These are phyloP conservation scores for Amiota communis DNA, from an alignment of 2,888 invertebrate genomes.

Conservation along the genomic window DNA sequence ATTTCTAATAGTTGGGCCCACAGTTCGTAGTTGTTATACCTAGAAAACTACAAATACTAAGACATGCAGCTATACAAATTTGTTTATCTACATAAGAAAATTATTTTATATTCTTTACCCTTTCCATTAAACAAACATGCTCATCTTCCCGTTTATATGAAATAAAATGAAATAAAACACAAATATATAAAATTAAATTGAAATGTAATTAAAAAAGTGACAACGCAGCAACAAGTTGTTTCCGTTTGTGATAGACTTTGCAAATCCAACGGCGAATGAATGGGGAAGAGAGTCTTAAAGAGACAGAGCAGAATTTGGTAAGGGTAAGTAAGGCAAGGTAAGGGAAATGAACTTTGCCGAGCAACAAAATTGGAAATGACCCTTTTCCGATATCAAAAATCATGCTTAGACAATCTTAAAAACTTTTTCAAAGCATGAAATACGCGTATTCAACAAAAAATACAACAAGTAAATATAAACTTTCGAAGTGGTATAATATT, in stretches of 20 bases:
- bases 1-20: too few relatives aligned
- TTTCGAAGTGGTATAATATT: not conserved
- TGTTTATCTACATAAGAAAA: too few relatives aligned
- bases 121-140: too few relatives aligned
- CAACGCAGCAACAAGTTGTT: slow-evolving; percentile 55
- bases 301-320: not conserved
- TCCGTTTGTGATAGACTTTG: slow-evolving; percentile 47
- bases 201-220: slow-evolving; percentile 27
- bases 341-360: not conserved
- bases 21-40: too few relatives aligned
- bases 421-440: slow-evolving; percentile 50
- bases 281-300: slow-evolving; percentile 22
- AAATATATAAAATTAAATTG: too few relatives aligned
- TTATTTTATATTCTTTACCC: too few relatives aligned
- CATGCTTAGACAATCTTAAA: slow-evolving; percentile 51
- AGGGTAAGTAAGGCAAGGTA: slow-evolving; percentile 56
- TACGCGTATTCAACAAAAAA: not conserved
- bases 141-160: too few relatives aligned
- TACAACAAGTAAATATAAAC: not conserved
- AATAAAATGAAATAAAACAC: too few relatives aligned
- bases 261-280: slow-evolving; percentile 2
- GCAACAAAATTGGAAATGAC: slow-evolving; percentile 54
- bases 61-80: too few relatives aligned
- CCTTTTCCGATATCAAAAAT: slow-evolving; percentile 61
- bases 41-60: too few relatives aligned